These are phyloP conservation scores for Dyspetes luteomarginatus DNA, from an alignment of 2,888 invertebrate genomes.

Conservation along the genomic window DNA sequence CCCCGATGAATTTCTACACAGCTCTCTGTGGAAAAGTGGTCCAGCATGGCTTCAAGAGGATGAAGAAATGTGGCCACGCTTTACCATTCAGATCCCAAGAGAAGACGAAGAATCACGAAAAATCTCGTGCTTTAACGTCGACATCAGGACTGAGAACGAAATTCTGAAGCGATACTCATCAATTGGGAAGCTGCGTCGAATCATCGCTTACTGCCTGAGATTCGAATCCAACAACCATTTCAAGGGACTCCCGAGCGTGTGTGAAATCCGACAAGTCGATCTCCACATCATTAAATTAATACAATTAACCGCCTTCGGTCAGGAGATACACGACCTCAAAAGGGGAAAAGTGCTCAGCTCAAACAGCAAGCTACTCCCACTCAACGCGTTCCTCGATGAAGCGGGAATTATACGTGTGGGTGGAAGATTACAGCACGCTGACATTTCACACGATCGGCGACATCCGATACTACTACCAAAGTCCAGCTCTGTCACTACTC, in stretches of 20 bases:
- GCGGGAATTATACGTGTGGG: slow-evolving; percentile 70
- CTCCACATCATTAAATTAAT: not conserved
- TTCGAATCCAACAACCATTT: slow-evolving; percentile 22
- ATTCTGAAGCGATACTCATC: slow-evolving; percentile 39
- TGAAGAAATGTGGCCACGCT: slow-evolving; percentile 16
- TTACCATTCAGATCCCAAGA: slow-evolving; percentile 23
- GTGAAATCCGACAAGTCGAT: not conserved
- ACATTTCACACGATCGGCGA: slow-evolving; percentile 59
- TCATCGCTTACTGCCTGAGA: slow-evolving; percentile 54
- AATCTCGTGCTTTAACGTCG: not conserved
- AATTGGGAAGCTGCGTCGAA: slow-evolving; percentile 42
- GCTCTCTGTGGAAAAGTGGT: slow-evolving; percentile 2
- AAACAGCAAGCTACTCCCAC: not conserved
- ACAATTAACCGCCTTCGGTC: not conserved
- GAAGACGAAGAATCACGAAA: slow-evolving; percentile 1
- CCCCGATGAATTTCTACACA: slow-evolving; percentile 42
- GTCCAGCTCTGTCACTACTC: slow-evolving; percentile 68
- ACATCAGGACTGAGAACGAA: not conserved
- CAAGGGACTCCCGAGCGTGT: not conserved
- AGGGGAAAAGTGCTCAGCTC: not conserved
- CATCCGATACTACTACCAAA: slow-evolving; percentile 72
- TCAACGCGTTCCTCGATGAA: slow-evolving; percentile 66
- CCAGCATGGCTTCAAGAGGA: slow-evolving; percentile 6
- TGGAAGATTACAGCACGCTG: slow-evolving; percentile 69
- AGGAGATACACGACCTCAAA: slow-evolving; percentile 18